These are phyloP conservation scores for Herminia tarsipennalis DNA, from an alignment of 2,888 invertebrate genomes.

Conservation along the genomic window DNA sequence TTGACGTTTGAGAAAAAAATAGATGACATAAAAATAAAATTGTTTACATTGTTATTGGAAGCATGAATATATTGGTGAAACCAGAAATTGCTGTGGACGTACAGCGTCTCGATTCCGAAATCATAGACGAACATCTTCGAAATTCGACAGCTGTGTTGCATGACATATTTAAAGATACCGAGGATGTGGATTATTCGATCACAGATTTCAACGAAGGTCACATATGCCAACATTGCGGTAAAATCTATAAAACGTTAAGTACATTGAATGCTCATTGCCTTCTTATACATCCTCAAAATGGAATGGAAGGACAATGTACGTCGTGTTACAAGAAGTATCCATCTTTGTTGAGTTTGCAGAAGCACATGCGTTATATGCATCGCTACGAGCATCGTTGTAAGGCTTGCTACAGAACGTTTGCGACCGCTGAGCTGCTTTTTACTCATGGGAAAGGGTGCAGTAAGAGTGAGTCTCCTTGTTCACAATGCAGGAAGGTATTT, in stretches of 20 bases:
- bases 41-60: conserved; percentile 3
- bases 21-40: not conserved
- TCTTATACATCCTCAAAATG: conserved; percentile 62
- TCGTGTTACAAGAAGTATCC: conserved; percentile 66
- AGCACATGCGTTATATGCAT: conserved; percentile 69
- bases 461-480: conserved; percentile 54
- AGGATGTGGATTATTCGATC: conserved; percentile 19
- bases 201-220: conserved; percentile 45
- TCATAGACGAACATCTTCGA: conserved; percentile 57
- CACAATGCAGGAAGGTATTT: conserved; percentile 58
- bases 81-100: conserved; percentile 51
- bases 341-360: conserved; percentile 63
- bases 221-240: conserved; percentile 73
- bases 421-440: conserved; percentile 42
- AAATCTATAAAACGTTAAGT: conserved; percentile 61
- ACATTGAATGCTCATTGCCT: conserved; percentile 62
- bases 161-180: conserved; percentile 50
- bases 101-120: conserved; percentile 51
- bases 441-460: conserved; percentile 52
- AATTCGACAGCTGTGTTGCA: conserved; percentile 59
- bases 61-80: conserved; percentile 23
- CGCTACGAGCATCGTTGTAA: conserved; percentile 57
- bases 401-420: conserved; percentile 63
- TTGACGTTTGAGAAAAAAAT: conserved; percentile 30
- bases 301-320: conserved; percentile 51